Conservation (phyloP, 2,888 invertebrate species). For the Eulithis prunata region DNA sequence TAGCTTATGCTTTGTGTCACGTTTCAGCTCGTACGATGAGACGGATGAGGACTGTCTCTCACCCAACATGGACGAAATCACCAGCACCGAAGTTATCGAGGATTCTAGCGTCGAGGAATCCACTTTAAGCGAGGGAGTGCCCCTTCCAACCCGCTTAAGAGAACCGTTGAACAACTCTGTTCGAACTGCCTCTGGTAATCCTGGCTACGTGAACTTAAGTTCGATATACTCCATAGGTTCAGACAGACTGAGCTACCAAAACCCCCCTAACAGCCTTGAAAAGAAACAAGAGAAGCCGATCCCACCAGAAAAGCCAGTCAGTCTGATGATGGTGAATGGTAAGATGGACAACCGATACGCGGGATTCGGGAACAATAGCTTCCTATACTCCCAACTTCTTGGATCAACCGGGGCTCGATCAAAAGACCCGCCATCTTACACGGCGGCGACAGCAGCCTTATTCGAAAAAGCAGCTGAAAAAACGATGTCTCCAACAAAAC, state of each 20-base stretch:
- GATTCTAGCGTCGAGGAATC: slow-evolving; percentile 79
- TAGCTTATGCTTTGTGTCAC: slow-evolving; percentile 21
- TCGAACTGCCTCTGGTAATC: slow-evolving; percentile 44
- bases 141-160: slow-evolving; percentile 38
- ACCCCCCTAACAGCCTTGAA: slow-evolving; percentile 59
- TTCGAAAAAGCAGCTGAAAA: slow-evolving; percentile 59
- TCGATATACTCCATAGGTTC: slow-evolving; percentile 76
- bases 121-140: slow-evolving; percentile 67
- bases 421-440: slow-evolving; percentile 75
- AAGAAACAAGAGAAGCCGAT: slow-evolving; percentile 75
- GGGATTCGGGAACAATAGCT: slow-evolving; percentile 76
- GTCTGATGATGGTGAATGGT: slow-evolving; percentile 78
- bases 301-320: slow-evolving; percentile 79
- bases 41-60: slow-evolving; percentile 88
- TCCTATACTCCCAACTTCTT: slow-evolving; percentile 74
- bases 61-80: slow-evolving; percentile 86
- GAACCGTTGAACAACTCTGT: slow-evolving; percentile 32
- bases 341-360: slow-evolving; percentile 74
- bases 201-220: slow-evolving; percentile 76
- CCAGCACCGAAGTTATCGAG: slow-evolving; percentile 76
- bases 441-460: slow-evolving; percentile 65
- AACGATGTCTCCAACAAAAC: slow-evolving; percentile 61
- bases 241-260: slow-evolving; percentile 58
- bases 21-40: slow-evolving; percentile 88
- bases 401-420: slow-evolving; percentile 64